Base-by-base conservation (phyloP, 2,797 vertebrate species). In the Etheostoma perlongum region DNA sequence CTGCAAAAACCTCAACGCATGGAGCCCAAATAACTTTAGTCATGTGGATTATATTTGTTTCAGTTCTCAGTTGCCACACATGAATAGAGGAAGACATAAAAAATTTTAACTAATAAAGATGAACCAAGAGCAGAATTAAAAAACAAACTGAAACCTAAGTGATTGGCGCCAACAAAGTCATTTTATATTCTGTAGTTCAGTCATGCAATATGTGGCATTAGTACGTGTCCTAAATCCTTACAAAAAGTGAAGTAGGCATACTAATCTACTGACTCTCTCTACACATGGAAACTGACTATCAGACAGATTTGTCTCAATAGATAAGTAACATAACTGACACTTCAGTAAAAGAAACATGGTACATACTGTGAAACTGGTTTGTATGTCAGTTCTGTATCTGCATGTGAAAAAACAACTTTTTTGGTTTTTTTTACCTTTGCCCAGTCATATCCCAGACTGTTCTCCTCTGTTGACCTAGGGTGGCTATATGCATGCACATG, bases 11-110 rank as follows among this genome's bases (percentile, higher is more conserved):
- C 27, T 30, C 27, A 30, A 1, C 1, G 27, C 27, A 30, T 5
- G 4, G 5, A 73, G 47, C 47, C 46, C 25, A 83, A 75, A 83
- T 62, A 81, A 19, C 53, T 64, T 60, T 33, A 68, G 23, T 67
- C 33, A 33, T 48, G 54, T 67, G 49, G 54, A 66, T 65, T 48
- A 42, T 71, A 53, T 60, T 44, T 6, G 65, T 53, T 67, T 9
- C 18, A 36, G 33, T 36, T 36, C 33, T 36, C 33, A 36, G 7
- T 9, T 36, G 33, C 33, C 33, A 36, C 15, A 62, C 33, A 46
- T 53, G 6, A 53, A 47, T n/a, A 59, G n/a, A 57, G 11, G 33
- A 36, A 16, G 47, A 23, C 8, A 36, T 36, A 36, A 36, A 10
- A 47, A 47, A 40, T 8, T 16, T 30, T 42, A 54, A 62, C 19